Percentiles rank a stretch among this genome's conserved stretches.
These are phyloP conservation scores for Odontomyia ornata DNA, from an alignment of 2,888 invertebrate genomes.

Conservation along the genomic window DNA sequence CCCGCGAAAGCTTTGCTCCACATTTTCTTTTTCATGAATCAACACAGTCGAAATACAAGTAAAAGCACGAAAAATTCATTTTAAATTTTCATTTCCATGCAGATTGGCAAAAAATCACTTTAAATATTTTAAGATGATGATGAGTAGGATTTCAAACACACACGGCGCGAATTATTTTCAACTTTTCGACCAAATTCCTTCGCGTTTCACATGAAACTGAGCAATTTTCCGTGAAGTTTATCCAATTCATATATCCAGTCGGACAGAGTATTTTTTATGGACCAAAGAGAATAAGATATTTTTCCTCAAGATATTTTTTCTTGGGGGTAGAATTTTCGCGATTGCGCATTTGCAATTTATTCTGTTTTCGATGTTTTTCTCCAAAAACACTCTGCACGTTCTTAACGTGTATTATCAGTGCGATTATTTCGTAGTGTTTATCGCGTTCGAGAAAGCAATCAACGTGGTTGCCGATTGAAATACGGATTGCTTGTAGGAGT, in stretches of 20 bases:
- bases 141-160: too few relatives aligned
- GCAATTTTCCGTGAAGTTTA: conserved; percentile 47
- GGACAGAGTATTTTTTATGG: neutral
- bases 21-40: too few relatives aligned
- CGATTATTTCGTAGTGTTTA: too few relatives aligned
- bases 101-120: too few relatives aligned
- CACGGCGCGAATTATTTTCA: neutral
- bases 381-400: neutral
- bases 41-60: too few relatives aligned
- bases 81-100: too few relatives aligned
- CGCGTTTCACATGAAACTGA: conserved; percentile 64
- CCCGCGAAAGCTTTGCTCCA: too few relatives aligned
- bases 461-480: too few relatives aligned
- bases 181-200: conserved; percentile 57
- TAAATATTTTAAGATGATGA: too few relatives aligned
- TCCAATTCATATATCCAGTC: conserved; percentile 38
- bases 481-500: too few relatives aligned
- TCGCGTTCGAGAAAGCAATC: too few relatives aligned
- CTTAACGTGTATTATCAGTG: neutral
- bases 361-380: conserved; percentile 39
- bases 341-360: neutral
- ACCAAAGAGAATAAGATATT: neutral
- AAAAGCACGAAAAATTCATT: too few relatives aligned
- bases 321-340: neutral
- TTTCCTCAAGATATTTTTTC: neutral